Percentiles rank a stretch among this genome's conserved stretches.
Conservation (phyloP, 2,797 vertebrate species). For the Xiphorhynchus erythropygius region DNA sequence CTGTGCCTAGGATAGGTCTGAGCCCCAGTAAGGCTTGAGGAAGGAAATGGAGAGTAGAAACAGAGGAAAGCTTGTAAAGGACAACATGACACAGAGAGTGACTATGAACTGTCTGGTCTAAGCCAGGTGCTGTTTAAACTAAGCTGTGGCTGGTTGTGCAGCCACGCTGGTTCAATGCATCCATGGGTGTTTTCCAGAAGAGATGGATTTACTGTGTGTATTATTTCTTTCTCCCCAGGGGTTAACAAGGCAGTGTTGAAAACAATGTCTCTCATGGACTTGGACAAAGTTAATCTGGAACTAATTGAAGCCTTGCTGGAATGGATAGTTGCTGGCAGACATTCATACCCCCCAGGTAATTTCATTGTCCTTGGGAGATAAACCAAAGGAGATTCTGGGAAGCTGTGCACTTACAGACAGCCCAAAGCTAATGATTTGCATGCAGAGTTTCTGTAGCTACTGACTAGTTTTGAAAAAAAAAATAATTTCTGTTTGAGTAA, state of each 20-base stretch:
- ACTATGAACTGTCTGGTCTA: background rate
- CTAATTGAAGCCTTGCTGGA: conserved; percentile 92
- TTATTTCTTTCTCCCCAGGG: conserved; percentile 73
- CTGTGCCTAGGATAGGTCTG: background rate
- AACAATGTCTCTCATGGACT: conserved; percentile 90
- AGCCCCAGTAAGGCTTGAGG: background rate
- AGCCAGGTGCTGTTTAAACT: background rate
- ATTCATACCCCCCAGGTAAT: conserved; percentile 90
- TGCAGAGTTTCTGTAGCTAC: background rate
- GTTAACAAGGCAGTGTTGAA: conserved; percentile 88
- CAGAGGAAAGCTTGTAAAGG: background rate
- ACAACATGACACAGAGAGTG: background rate
- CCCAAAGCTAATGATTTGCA: background rate
- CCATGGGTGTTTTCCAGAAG: background rate
- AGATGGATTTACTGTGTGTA: background rate
- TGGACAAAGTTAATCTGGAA: conserved; percentile 97
- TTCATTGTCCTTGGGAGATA: background rate
- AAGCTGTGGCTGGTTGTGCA: background rate
- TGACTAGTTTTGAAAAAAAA: background rate
- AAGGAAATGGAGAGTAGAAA: background rate
- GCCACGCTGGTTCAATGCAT: background rate
- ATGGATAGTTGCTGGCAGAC: conserved; percentile 91
- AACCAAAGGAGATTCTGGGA: background rate
- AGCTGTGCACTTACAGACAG: background rate
- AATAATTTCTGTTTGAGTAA: background rate